A percentile compares a stretch with the other conserved stretches of the same genome.
These are phyloP conservation scores for Chelonus insularis DNA, from an alignment of 1,140 invertebrate species.

Conservation along the genomic window DNA sequence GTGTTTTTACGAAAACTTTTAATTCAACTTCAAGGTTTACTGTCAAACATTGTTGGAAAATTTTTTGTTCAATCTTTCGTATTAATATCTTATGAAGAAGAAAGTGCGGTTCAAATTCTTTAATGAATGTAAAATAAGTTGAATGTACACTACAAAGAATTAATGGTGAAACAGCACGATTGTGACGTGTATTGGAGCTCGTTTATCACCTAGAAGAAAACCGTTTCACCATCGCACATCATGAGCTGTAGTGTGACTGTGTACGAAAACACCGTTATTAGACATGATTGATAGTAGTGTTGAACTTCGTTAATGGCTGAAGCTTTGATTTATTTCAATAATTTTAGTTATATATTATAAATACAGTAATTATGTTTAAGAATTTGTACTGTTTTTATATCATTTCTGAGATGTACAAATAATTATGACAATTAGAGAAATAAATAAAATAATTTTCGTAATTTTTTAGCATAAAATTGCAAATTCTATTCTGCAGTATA, in stretches of 20 bases:
- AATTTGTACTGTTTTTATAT: background rate
- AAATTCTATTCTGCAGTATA: background rate
- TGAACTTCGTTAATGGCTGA: constrained; percentile 33
- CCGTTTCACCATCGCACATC: constrained; percentile 29
- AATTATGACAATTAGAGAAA: background rate
- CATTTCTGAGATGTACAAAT: background rate
- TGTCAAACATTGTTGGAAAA: too few relatives aligned
- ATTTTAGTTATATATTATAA: background rate
- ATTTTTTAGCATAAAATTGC: background rate
- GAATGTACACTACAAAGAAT: background rate
- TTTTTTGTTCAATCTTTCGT: too few relatives aligned
- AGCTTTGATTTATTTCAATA: constrained; percentile 29
- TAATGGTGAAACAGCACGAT: constrained; percentile 24
- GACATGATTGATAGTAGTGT: constrained; percentile 36
- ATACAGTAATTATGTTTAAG: too few relatives aligned
- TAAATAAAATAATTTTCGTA: background rate
- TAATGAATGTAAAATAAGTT: background rate
- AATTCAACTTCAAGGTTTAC: too few relatives aligned
- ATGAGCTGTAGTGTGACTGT: constrained; percentile 14
- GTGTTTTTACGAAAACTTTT: too few relatives aligned
- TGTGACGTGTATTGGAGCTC: constrained; percentile 13
- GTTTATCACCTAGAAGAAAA: constrained; percentile 32
- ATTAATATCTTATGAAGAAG: too few relatives aligned
- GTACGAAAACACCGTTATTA: constrained; percentile 21
- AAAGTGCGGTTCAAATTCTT: too few relatives aligned